Conservation (phyloP, 2,797 vertebrate genomes). For the Scolopax rusticola region DNA sequence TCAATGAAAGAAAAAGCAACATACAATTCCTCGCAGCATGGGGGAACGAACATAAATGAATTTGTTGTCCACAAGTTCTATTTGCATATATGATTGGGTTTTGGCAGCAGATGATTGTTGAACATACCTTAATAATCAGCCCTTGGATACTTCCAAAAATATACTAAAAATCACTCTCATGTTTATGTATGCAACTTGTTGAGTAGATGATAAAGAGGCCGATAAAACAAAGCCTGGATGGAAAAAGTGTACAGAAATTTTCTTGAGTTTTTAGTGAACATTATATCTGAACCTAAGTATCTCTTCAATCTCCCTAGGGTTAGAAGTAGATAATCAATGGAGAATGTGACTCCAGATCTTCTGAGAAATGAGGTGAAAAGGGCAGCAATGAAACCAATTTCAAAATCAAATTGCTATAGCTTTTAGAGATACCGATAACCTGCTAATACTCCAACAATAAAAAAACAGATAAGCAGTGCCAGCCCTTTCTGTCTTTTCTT, state of each 20-base stretch:
- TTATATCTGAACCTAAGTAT: conserved; percentile 10
- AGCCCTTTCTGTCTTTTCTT: conserved; percentile 22
- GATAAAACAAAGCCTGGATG: neutral
- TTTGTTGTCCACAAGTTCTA: neutral
- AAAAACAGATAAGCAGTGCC: conserved; percentile 38
- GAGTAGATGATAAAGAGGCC: neutral
- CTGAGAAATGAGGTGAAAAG: conserved; percentile 63
- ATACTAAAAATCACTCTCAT: neutral
- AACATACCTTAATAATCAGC: neutral
- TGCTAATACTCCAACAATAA: conserved; percentile 42
- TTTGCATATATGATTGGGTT: conserved; percentile 1
- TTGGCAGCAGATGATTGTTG: neutral
- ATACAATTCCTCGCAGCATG: neutral
- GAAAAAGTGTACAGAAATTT: neutral
- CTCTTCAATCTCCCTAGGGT: conserved; percentile 28
- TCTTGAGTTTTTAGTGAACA: conserved; percentile 25
- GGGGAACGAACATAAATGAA: neutral
- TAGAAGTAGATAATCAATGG: conserved; percentile 38
- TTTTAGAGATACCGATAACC: conserved; percentile 53
- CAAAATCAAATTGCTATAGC: conserved; percentile 48
- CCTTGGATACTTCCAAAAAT: neutral
- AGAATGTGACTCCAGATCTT: conserved; percentile 52
- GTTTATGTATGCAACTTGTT: neutral
- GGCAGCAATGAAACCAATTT: conserved; percentile 55
- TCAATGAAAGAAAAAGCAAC: neutral